Evolutionary conservation across 2,888 invertebrate species (phyloP).

Genomic region (Drosophila mercatorum): DNA sequence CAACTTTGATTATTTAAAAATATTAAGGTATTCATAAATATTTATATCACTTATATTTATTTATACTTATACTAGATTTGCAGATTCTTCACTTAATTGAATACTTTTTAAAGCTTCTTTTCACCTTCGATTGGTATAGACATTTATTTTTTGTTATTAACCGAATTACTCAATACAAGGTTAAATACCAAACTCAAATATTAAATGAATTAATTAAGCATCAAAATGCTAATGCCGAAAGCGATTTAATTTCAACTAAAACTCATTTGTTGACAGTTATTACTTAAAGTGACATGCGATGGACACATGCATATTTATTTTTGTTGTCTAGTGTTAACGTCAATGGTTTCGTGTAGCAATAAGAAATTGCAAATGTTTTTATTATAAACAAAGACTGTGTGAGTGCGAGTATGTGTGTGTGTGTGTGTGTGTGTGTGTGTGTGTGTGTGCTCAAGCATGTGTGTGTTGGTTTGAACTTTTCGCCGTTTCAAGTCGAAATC

Average conservation of each 20-base stretch:
- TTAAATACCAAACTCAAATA: background rate
- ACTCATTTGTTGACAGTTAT: background rate
- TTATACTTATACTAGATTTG: no score
- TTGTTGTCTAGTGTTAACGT: constrained; percentile 52
- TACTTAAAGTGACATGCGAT: background rate
- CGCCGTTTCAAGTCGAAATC: constrained; percentile 74
- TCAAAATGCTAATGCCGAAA: background rate
- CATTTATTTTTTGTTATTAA: no score
- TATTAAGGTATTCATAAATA: no score
- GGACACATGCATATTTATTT: background rate
- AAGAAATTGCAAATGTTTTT: constrained; percentile 75
- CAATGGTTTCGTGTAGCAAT: constrained; percentile 45
- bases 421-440: constrained; percentile 6
- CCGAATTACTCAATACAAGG: no score
- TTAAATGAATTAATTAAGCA: background rate
- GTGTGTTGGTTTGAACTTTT: constrained; percentile 61
- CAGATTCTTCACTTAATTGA: no score
- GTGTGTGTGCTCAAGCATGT: constrained; percentile 12
- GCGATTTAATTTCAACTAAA: background rate
- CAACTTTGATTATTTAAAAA: no score
- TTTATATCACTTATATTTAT: no score
- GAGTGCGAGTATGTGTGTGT: constrained; percentile 10
- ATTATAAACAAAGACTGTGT: constrained; percentile 69
- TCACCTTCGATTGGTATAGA: no score
- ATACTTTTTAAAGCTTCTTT: no score